Base-by-base conservation (phyloP, 2,113 vertebrate genomes). In the Podarcis raffonei region DNA sequence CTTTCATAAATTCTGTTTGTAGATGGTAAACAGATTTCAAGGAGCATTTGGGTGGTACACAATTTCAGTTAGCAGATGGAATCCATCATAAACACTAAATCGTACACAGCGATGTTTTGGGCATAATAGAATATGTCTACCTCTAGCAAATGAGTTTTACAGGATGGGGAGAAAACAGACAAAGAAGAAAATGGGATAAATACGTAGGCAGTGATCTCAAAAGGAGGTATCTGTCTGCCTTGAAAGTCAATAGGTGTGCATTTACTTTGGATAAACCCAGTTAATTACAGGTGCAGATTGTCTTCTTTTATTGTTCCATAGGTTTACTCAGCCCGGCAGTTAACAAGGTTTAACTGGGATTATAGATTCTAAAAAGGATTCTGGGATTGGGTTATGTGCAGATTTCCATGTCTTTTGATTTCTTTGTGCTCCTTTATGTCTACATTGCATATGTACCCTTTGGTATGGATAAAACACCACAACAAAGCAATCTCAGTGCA, bases 21-120 rank as follows among this genome's bases (percentile, higher is more conserved):
- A 96, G 94, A 95, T 94, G 91, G 92, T 91, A 96, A 97, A 95
- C 96, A 97, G 94, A 94, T 96, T 96, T 96, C 87, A 92, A 92
- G 88, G 95, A 95, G 93, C 96, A 95, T 94, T 94, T 96, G 96
- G 95, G 91, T 91, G 92, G 94, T 89, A 84, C 87, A 91, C 89
- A 91, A 94, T 96, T 95, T 92, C 78, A 95, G 89, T 94, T 90
- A 95, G 89, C 96, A 97, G 96, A 97, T 97, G 97, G 96, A 95
- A 93, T 95, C 93, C 93, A 83, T 91, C 88, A 82, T 93, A 93
- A 92, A 90, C 92, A 91, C 92, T 95, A 87, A 91, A 90, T 82
- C 80, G 87, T 87, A 92, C 79, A 94, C 90, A 94, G 87, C 93
- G 82, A 92, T 95, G 93, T 94, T 95, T 94, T 72, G 90, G 90